phyloP scores from a whole-genome alignment of 2,888 invertebrate species.

The Marronus borbonicus region DNA sequence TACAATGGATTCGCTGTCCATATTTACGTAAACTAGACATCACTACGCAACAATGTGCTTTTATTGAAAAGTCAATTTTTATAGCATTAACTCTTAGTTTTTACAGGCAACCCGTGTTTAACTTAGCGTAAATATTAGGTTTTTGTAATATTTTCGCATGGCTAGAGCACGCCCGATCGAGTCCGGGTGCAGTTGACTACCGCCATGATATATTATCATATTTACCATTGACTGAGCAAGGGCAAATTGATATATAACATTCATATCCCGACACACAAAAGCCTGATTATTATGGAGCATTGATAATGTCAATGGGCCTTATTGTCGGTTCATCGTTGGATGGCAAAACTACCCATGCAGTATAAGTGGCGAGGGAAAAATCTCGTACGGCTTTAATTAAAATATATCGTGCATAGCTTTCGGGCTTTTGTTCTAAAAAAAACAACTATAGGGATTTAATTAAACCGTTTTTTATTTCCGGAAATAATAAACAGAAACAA shows the following conservation, averaged over 20 bases:
- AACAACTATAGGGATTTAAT: not conserved
- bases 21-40: not conserved
- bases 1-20: too few species aligned
- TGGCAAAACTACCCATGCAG: not conserved
- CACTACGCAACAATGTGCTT: not conserved
- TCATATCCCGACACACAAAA: constrained; percentile 62
- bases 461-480: not conserved
- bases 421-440: constrained; percentile 5
- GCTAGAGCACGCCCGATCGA: constrained; percentile 57
- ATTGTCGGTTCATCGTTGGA: constrained; percentile 54
- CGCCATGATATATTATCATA: constrained; percentile 62
- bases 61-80: constrained; percentile 26
- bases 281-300: constrained; percentile 62
- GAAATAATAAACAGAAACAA: not conserved
- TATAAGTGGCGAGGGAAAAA: constrained; percentile 27
- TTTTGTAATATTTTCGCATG: constrained; percentile 56
- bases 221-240: constrained; percentile 63
- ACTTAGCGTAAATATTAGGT: constrained; percentile 57
- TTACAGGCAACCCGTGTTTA: constrained; percentile 55
- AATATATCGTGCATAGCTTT: constrained; percentile 1
- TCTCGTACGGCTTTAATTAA: constrained; percentile 6
- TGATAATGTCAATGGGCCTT: constrained; percentile 61
- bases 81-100: constrained; percentile 39
- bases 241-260: constrained; percentile 64
- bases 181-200: constrained; percentile 60